Evolutionary conservation across 2,888 invertebrate genomes (phyloP).

Genomic region (Leistus spinibarbis): DNA sequence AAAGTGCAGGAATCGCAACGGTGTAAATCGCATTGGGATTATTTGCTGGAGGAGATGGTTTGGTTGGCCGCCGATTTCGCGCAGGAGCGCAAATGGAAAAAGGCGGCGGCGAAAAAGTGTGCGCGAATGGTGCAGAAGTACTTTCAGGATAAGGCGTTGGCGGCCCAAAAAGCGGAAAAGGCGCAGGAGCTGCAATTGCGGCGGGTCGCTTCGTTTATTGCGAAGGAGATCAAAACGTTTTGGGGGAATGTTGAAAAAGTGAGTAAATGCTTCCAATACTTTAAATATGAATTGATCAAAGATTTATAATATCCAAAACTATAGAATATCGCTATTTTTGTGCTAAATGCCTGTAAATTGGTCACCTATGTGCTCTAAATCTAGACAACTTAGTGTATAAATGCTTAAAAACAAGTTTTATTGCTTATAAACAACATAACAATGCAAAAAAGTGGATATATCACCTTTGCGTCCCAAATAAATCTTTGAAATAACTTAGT

Average conservation of each 20-base stretch:
- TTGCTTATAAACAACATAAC: too few species aligned
- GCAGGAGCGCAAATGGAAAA: constrained; percentile 98
- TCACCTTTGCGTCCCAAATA: too few species aligned
- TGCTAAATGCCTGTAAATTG: not conserved
- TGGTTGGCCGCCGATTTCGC: constrained; percentile 98
- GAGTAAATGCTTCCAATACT: too few species aligned
- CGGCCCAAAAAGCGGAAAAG: constrained; percentile 88
- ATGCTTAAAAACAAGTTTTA: too few species aligned
- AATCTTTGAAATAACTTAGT: too few species aligned
- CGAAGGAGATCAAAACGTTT: constrained; percentile 92
- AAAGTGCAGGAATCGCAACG: constrained; percentile 90
- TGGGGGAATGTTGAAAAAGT: constrained; percentile 97
- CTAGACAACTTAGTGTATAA: too few species aligned
- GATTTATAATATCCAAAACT: constrained; percentile 27
- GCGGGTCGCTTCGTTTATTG: constrained; percentile 86
- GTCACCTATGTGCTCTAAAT: too few species aligned
- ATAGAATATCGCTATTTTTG: not conserved
- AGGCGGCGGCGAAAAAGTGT: constrained; percentile 92
- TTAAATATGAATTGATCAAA: not conserved
- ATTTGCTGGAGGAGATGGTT: constrained; percentile 96
- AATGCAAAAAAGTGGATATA: too few species aligned
- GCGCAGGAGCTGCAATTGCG: constrained; percentile 86
- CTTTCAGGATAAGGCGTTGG: constrained; percentile 88
- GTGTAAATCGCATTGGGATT: constrained; percentile 97
- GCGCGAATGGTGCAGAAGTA: constrained; percentile 90